Percentiles rank a stretch among this genome's conserved stretches.
Evolutionary conservation across 2,888 invertebrate genomes (phyloP).

Genomic region (Drosophila rubida): DNA sequence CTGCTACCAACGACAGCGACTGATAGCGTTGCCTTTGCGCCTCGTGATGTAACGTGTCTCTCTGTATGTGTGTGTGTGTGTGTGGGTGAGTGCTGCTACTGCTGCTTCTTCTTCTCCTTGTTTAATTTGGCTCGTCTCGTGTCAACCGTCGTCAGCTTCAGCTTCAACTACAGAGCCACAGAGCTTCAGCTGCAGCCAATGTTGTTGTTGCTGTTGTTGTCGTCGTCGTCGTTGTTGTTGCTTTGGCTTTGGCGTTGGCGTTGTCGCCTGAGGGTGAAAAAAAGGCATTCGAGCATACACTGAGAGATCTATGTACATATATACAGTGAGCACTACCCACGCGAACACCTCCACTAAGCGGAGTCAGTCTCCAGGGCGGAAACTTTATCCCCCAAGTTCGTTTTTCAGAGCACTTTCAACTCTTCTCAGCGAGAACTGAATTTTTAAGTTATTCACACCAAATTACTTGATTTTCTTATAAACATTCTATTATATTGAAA

Average conservation of each 20-base stretch:
- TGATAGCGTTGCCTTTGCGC: conserved; percentile 8
- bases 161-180: conserved; percentile 44
- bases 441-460: too few species aligned
- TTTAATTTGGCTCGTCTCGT: conserved; percentile 69
- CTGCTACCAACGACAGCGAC: conserved; percentile 11
- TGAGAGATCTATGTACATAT: conserved; percentile 26
- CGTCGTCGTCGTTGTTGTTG: too few species aligned
- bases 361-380: too few species aligned
- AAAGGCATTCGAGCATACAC: conserved; percentile 73
- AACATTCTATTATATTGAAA: too few species aligned
- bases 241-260: conserved; percentile 70
- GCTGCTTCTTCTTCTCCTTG: conserved; percentile 33
- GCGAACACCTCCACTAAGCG: too few species aligned
- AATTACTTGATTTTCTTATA: too few species aligned
- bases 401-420: too few species aligned
- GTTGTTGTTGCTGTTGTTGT: conserved; percentile 30
- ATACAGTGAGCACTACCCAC: too few species aligned
- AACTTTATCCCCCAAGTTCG: too few species aligned
- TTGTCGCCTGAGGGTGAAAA: conserved; percentile 80
- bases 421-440: too few species aligned
- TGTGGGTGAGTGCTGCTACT: conserved; percentile 24
- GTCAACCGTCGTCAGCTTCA: conserved; percentile 79
- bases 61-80: conserved; percentile 18
- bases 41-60: conserved; percentile 31
- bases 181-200: conserved; percentile 3